A percentile compares a stretch with the other conserved stretches of the same genome.
Evolutionary conservation across 64 coral and sea anemone species (phyloP).

Genomic region (Anthopleura sola): DNA sequence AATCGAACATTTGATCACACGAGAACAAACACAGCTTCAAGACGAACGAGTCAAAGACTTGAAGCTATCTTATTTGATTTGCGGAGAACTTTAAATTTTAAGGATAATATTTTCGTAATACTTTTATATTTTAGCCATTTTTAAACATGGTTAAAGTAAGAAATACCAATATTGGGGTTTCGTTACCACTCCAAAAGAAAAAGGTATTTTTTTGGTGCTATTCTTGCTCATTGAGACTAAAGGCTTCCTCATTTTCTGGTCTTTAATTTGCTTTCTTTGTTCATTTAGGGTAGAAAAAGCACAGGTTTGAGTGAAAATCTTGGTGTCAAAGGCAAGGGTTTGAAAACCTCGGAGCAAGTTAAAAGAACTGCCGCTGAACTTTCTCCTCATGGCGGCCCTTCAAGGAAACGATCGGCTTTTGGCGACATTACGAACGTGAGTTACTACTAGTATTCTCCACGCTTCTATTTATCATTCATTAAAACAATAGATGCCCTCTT

Average conservation of each 20-base stretch:
- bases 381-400: slow-evolving; percentile 72
- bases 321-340: slow-evolving; percentile 7
- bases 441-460: neutral
- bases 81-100: neutral
- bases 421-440: slow-evolving; percentile 97
- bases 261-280: neutral
- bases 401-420: slow-evolving; percentile 89
- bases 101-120: neutral
- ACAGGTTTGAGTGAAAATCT: slow-evolving; percentile 47
- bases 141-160: slow-evolving; percentile 38
- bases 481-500: neutral
- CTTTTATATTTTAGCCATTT: neutral
- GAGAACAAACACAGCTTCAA: neutral
- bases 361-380: slow-evolving; percentile 69
- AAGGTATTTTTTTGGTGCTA: slow-evolving; percentile 11
- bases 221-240: neutral
- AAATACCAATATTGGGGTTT: neutral
- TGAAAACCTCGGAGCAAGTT: slow-evolving; percentile 66
- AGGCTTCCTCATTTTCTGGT: neutral
- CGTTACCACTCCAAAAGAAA: slow-evolving; percentile 16
- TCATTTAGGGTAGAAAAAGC: slow-evolving; percentile 1
- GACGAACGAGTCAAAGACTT: neutral
- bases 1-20: slow-evolving; percentile 47
- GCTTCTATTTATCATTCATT: neutral
- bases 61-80: neutral